Evolutionary conservation across 2,797 vertebrate genomes (phyloP), one percentile per base, ranked within the genome.

Genomic region (Sylvilagus floridanus): DNA sequence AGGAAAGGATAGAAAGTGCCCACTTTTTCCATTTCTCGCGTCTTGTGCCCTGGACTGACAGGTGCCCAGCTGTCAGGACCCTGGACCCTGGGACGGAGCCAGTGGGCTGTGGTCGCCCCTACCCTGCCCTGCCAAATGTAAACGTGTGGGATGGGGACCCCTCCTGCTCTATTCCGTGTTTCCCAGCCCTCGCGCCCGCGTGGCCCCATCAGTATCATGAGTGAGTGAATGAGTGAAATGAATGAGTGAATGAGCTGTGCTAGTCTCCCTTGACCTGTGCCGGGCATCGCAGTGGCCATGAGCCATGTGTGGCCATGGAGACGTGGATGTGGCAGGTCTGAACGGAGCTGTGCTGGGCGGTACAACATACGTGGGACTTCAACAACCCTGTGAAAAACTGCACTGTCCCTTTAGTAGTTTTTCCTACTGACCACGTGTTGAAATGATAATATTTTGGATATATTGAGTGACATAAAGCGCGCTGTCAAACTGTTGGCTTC

Each of bases 171-270:
- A 7, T 72, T 90, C 83, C 63, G 10, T 28, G 11, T 50, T 4
- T 5, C n/a, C 42, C 52, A 12, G 54, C 78, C 75, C 63, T 16
- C 6, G 62, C 42, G 12, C 47, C 65, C 0, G 5, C 71, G 50
- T 52, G 28, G 42, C 52, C n/a, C 0, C 4, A 10, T 19, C 2
- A 35, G 35, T n/a, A 13, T 22, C 62, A 0, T n/a, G 47, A 12
- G 14, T 84, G 30, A 84, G 26, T 42, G 76, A 81, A 19, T 47
- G 73, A 79, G n/a, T 24, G 22, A 21, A 0, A 47, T 84, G 6
- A 85, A 21, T 47, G 76, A 82, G 14, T 35, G 54, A 57, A 57
- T 57, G 54, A 57, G 5, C 14, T 7, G 14, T 13, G 9, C 28
- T 14, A 30, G 32, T 69, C 47, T 84, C 35, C 66, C 50, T 71